These are phyloP conservation scores for Marmota flaviventris DNA, from an alignment of 2,113 vertebrate genomes.

Conservation along the genomic window DNA sequence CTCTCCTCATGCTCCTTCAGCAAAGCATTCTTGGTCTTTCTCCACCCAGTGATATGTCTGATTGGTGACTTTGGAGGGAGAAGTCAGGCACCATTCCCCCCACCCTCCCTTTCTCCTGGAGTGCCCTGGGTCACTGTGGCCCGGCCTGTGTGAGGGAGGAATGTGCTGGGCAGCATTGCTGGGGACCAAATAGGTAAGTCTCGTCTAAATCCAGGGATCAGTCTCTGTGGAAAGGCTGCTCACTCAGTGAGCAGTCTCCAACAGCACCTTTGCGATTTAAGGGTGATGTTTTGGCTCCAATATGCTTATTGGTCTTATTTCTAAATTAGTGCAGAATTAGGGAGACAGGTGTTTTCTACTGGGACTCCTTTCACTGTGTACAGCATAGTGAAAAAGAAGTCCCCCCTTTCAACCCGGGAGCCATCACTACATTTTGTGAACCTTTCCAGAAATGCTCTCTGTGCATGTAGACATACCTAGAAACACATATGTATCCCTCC, in stretches of 20 bases:
- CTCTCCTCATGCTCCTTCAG: neutral
- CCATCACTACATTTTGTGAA: neutral
- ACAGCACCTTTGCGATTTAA: neutral
- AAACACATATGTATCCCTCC: rapidly evolving
- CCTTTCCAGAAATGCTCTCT: neutral
- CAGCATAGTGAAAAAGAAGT: neutral
- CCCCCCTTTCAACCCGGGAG: neutral
- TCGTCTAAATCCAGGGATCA: neutral
- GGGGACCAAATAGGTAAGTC: neutral
- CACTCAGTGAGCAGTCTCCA: neutral
- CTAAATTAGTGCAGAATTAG: neutral
- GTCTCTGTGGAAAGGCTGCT: neutral
- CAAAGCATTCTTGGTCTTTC: neutral
- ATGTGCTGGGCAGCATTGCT: neutral
- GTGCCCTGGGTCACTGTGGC: neutral
- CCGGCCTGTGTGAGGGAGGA: neutral
- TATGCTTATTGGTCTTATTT: neutral
- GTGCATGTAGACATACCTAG: neutral
- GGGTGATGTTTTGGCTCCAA: neutral
- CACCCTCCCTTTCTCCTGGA: neutral
- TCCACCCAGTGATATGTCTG: neutral
- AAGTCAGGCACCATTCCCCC: neutral
- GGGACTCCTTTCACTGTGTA: neutral
- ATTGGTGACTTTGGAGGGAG: neutral
- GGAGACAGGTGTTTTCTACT: neutral